These are phyloP conservation scores for Periparus ater DNA, from an alignment of 2,797 vertebrate species.

Conservation along the genomic window DNA sequence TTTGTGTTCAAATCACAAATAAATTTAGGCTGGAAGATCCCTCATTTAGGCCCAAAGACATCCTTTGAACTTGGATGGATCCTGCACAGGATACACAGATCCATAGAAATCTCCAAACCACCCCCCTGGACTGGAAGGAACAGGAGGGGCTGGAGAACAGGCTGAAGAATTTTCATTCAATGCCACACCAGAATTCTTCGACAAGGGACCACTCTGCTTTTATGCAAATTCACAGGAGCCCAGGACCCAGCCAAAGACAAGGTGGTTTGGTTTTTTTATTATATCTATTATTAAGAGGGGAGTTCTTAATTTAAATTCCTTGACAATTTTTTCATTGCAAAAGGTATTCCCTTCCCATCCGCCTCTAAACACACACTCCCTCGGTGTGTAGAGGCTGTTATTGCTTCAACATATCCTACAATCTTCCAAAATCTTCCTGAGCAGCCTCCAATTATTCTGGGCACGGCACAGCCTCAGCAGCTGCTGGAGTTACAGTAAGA, in stretches of 20 bases:
- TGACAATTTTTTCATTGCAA: not conserved
- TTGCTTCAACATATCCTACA: not conserved
- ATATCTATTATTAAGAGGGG: not conserved
- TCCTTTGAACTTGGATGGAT: not conserved
- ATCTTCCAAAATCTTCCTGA: not conserved
- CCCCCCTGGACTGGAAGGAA: not conserved
- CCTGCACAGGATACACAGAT: no score
- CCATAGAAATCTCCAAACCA: not conserved
- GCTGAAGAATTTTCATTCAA: not conserved
- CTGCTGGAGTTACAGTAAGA: not conserved
- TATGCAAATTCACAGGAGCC: not conserved
- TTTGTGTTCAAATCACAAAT: no score
- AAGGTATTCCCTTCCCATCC: not conserved
- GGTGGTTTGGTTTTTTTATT: not conserved
- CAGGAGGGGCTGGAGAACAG: not conserved
- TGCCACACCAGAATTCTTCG: not conserved
- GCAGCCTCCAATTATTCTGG: not conserved
- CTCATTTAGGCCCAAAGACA: not conserved
- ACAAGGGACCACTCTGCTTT: not conserved
- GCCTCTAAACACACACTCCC: not conserved
- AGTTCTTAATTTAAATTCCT: not conserved
- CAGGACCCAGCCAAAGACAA: not conserved
- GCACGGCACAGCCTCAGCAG: not conserved
- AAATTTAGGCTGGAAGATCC: no score
- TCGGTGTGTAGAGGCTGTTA: not conserved